Percentiles rank a stretch among this genome's conserved stretches.
Conservation (phyloP, 2,797 vertebrate species). For the Enteromius anoplus region DNA sequence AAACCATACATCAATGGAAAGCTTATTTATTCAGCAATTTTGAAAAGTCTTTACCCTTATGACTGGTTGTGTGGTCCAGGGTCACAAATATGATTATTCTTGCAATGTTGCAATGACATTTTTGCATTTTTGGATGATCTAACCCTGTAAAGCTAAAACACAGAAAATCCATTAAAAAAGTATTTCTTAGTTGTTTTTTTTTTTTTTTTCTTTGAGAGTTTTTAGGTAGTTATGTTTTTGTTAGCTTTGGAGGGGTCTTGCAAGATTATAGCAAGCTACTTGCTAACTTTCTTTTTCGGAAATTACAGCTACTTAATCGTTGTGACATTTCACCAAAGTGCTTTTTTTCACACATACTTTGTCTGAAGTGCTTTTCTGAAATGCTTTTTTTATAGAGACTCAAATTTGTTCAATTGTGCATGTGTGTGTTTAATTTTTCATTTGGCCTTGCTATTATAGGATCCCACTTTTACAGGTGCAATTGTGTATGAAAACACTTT, state of each 20-base stretch:
- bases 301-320: neutral
- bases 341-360: neutral
- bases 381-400: neutral
- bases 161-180: neutral
- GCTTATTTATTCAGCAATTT: too few species aligned
- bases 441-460: conserved; percentile 18
- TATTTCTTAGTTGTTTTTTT: neutral
- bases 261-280: neutral
- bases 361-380: neutral
- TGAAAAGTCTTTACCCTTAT: too few species aligned
- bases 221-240: neutral
- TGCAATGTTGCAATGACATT: neutral
- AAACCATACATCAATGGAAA: too few species aligned
- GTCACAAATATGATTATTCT: neutral
- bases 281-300: neutral
- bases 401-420: conserved; percentile 2
- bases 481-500: conserved; percentile 28
- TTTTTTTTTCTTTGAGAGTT: too few species aligned
- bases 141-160: neutral
- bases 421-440: conserved; percentile 15
- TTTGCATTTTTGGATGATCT: too few species aligned
- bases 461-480: conserved; percentile 6
- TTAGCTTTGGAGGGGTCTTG: neutral
- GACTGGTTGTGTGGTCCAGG: too few species aligned
- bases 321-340: neutral